Evolutionary conservation across 2,797 vertebrate genomes (phyloP).

Genomic region (Sternarchorhynchus goeldii): DNA sequence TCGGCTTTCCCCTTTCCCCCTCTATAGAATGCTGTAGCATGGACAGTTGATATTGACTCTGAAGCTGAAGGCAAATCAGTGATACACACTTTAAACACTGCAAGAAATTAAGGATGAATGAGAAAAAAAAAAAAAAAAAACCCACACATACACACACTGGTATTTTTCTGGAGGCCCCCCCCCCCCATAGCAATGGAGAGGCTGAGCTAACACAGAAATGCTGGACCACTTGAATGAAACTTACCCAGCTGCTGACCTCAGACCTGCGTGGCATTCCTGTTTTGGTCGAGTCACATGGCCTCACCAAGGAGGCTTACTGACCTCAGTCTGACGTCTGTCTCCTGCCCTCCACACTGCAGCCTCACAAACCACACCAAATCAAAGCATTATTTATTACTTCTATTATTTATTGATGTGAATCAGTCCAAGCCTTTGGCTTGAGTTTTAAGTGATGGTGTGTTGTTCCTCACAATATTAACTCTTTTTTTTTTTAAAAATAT

Average conservation of each 20-base stretch:
- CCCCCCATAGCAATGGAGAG: conserved; percentile 46
- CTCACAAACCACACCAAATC: conserved; percentile 50
- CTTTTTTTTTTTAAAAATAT: not conserved
- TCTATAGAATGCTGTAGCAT: conserved; percentile 91
- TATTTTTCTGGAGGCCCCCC: conserved; percentile 57
- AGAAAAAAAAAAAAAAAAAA: conserved; percentile 66
- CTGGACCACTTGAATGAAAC: conserved; percentile 52
- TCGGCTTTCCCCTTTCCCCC: conserved; percentile 49
- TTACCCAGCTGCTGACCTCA: conserved; percentile 48
- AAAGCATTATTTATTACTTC: conserved; percentile 69
- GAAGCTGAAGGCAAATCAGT: conserved; percentile 70
- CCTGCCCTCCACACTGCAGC: conserved; percentile 46
- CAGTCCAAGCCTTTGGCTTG: conserved; percentile 56
- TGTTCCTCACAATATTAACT: conserved; percentile 55
- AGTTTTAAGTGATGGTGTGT: conserved; percentile 50
- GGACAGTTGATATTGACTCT: conserved; percentile 96
- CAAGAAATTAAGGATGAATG: conserved; percentile 65
- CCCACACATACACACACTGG: conserved; percentile 32
- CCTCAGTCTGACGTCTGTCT: conserved; percentile 39
- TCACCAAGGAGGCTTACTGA: conserved; percentile 31
- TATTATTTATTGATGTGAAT: conserved; percentile 68
- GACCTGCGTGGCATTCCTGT: conserved; percentile 28
- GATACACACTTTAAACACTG: conserved; percentile 58
- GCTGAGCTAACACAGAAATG: conserved; percentile 48
- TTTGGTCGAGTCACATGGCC: conserved; percentile 3